Percentiles rank a stretch among this genome's conserved stretches.
Conservation (phyloP, 1,140 invertebrate species). For the Magallana ariakensis region DNA sequence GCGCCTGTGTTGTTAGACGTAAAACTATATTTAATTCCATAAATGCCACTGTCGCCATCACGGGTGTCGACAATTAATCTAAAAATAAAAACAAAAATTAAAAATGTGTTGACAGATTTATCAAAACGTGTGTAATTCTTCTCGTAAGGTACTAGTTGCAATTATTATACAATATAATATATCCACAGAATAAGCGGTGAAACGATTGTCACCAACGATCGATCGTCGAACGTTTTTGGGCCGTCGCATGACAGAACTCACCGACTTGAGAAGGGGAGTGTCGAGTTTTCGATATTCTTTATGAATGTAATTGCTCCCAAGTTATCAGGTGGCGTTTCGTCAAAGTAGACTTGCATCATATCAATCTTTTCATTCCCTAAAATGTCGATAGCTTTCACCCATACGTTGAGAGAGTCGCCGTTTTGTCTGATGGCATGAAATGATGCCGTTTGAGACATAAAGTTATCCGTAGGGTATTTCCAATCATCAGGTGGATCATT, state of each 20-base stretch:
- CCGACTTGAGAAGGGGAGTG: neutral
- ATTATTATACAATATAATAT: too few relatives aligned
- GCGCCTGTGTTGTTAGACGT: neutral
- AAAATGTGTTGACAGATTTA: too few relatives aligned
- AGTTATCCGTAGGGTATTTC: neutral
- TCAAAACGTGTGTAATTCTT: too few relatives aligned
- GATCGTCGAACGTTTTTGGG: too few relatives aligned
- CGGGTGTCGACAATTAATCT: constrained; percentile 33
- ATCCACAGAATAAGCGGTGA: too few relatives aligned
- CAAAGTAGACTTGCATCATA: neutral
- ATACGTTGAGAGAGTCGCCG: neutral
- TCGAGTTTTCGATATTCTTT: neutral
- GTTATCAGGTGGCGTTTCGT: neutral
- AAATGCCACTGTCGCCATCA: constrained; percentile 46
- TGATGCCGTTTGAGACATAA: neutral
- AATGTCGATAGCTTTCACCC: neutral
- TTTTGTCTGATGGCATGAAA: neutral
- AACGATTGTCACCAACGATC: too few relatives aligned
- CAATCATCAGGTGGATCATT: neutral
- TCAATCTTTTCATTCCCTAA: neutral
- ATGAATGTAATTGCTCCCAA: neutral
- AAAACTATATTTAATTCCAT: constrained; percentile 38
- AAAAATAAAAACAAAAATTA: too few relatives aligned
- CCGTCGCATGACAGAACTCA: too few relatives aligned
- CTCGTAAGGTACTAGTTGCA: too few relatives aligned